A percentile compares a stretch with the other conserved stretches of the same genome.
Conservation (phyloP, 2,888 invertebrate genomes). For the Ophioninae sp. region DNA sequence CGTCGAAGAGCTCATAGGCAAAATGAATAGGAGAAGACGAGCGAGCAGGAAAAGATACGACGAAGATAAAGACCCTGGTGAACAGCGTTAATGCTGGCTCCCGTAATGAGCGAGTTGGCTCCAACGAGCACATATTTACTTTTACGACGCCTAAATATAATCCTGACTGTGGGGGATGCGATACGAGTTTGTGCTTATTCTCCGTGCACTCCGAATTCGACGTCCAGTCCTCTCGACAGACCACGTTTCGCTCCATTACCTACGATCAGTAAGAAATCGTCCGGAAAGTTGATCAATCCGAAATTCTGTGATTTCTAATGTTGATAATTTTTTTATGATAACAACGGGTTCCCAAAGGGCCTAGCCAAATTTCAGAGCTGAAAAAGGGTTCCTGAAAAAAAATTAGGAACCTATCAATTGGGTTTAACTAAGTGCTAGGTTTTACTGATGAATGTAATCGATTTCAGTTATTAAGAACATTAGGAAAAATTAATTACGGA, state of each 20-base stretch:
- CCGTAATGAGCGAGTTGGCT: constrained; percentile 80
- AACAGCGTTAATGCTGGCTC: constrained; percentile 78
- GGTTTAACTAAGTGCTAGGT: too few relatives aligned
- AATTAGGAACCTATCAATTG: too few relatives aligned
- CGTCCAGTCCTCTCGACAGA: not conserved
- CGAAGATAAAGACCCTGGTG: constrained; percentile 23
- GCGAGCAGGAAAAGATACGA: constrained; percentile 42
- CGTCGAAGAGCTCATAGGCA: constrained; percentile 30
- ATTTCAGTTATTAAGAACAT: too few relatives aligned
- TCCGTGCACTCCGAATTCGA: constrained; percentile 27
- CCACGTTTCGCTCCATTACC: not conserved
- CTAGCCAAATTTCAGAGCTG: too few relatives aligned
- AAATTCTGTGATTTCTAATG: constrained; percentile 14
- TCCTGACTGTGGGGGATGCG: constrained; percentile 74
- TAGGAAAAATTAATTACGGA: too few relatives aligned
- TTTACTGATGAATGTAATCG: too few relatives aligned
- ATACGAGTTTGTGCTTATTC: constrained; percentile 44
- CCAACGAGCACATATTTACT: constrained; percentile 80
- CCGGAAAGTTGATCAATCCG: constrained; percentile 28
- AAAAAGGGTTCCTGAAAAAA: too few relatives aligned
- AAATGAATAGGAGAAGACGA: constrained; percentile 18
- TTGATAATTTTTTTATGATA: not conserved
- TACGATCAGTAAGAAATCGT: constrained; percentile 30
- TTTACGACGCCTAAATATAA: constrained; percentile 81
- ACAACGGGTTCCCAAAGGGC: too few relatives aligned